phyloP scores from a whole-genome alignment of 1,140 invertebrate genomes.

The Acromyrmex echinatior region DNA sequence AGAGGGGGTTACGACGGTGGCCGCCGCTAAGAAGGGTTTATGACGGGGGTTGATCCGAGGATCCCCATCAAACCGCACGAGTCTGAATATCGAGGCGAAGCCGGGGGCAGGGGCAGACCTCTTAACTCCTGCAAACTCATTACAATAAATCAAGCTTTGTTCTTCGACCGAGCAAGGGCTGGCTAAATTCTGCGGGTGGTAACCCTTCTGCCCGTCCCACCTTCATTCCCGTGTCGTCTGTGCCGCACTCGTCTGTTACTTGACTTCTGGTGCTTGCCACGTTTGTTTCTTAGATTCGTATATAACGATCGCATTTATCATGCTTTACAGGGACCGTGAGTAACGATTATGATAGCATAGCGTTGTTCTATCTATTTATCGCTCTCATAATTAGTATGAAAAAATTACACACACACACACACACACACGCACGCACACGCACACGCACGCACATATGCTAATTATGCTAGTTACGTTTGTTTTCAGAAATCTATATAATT shows the following conservation, averaged over 20 bases:
- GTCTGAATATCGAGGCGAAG: slow-evolving; percentile 84
- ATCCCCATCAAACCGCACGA: slow-evolving; percentile 86
- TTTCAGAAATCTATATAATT: not conserved
- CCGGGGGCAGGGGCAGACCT: slow-evolving; percentile 79
- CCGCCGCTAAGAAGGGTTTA: slow-evolving; percentile 86
- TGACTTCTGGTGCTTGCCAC: slow-evolving; percentile 38
- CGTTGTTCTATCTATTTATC: slow-evolving; percentile 12
- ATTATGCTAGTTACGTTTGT: not conserved
- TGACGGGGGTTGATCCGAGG: slow-evolving; percentile 86
- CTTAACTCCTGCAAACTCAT: slow-evolving; percentile 87
- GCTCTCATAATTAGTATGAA: not conserved
- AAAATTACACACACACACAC: not conserved
- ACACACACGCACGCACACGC: too few relatives aligned
- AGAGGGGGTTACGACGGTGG: slow-evolving; percentile 78
- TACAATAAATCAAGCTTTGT: slow-evolving; percentile 88
- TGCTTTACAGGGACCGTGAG: slow-evolving; percentile 9
- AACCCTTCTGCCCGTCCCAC: slow-evolving; percentile 75
- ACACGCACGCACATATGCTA: too few relatives aligned
- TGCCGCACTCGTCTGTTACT: slow-evolving; percentile 60
- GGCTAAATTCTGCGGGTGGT: slow-evolving; percentile 84
- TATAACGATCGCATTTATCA: slow-evolving; percentile 51
- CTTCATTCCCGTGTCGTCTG: slow-evolving; percentile 59
- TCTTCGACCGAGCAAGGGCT: slow-evolving; percentile 84
- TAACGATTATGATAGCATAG: not conserved
- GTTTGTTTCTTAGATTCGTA: slow-evolving; percentile 58